These are phyloP conservation scores for Sander lucioperca DNA, from an alignment of 2,113 vertebrate species.

Conservation along the genomic window DNA sequence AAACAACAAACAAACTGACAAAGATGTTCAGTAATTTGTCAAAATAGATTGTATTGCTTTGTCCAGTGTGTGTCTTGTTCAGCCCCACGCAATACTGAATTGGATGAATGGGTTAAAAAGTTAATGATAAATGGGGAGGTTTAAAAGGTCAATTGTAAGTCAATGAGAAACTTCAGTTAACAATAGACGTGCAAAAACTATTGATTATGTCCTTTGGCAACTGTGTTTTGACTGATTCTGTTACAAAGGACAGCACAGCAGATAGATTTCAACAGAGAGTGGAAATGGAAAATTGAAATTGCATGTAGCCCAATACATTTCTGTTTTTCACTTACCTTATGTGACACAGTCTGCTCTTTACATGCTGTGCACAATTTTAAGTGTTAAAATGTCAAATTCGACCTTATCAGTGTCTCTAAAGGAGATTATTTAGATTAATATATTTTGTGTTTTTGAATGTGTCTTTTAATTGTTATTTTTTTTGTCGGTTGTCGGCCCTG, in stretches of 20 bases:
- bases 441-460: background rate
- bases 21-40: conserved; percentile 34
- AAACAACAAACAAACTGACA: conserved; percentile 31
- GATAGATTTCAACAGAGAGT: conserved; percentile 28
- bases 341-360: background rate
- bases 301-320: background rate
- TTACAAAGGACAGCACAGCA: conserved; percentile 37
- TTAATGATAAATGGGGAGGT: conserved; percentile 10
- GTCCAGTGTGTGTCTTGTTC: background rate
- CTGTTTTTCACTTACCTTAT: background rate
- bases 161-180: conserved; percentile 40
- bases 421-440: background rate
- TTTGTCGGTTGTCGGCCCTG: too few species aligned
- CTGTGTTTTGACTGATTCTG: conserved; percentile 58
- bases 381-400: background rate
- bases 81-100: background rate
- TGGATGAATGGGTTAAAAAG: background rate
- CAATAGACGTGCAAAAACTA: conserved; percentile 39
- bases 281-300: conserved; percentile 3
- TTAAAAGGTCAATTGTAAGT: conserved; percentile 42
- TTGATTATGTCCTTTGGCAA: conserved; percentile 53
- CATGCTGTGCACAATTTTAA: background rate
- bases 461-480: background rate
- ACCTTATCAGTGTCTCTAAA: background rate
- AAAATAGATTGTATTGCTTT: conserved; percentile 28